A percentile compares a stretch with the other conserved stretches of the same genome.
Evolutionary conservation across 2,888 invertebrate species (phyloP).

Genomic region (Ernsta delagoae): DNA sequence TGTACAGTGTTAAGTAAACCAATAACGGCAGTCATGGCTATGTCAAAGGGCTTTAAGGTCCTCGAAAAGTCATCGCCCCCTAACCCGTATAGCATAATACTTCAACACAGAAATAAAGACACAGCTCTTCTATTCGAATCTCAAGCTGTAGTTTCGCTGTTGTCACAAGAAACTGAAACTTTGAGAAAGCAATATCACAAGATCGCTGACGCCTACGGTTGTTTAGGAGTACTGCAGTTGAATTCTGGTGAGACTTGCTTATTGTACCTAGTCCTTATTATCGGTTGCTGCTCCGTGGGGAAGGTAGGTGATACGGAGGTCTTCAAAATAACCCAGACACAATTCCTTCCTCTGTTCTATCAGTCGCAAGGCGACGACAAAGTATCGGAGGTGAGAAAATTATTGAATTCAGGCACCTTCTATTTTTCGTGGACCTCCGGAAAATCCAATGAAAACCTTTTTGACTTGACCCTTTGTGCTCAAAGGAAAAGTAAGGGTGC

Average conservation of each 20-base stretch:
- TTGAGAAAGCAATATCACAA: conserved; percentile 95
- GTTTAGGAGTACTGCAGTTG: conserved; percentile 96
- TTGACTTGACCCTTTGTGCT: conserved; percentile 97
- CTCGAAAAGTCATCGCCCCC: conserved; percentile 94
- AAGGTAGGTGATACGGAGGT: conserved; percentile 98
- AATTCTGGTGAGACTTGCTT: conserved; percentile 93
- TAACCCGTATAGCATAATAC: conserved; percentile 94
- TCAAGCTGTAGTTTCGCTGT: conserved; percentile 95
- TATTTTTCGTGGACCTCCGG: conserved; percentile 95
- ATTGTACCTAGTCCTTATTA: conserved; percentile 96
- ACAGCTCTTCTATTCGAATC: conserved; percentile 96
- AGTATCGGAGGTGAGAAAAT: conserved; percentile 89
- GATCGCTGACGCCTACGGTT: conserved; percentile 97
- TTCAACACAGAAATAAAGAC: conserved; percentile 95
- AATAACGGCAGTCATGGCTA: conserved; percentile 89
- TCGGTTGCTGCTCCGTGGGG: conserved; percentile 98
- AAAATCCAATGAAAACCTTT: conserved; percentile 77
- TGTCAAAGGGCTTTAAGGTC: conserved; percentile 97
- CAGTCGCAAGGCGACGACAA: conserved; percentile 86
- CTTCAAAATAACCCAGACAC: conserved; percentile 96
- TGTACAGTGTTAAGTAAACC: conserved; percentile 33
- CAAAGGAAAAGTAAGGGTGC: conserved; percentile 93
- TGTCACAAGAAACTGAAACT: conserved; percentile 94
- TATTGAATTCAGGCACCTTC: conserved; percentile 99
- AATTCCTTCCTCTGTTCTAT: conserved; percentile 94